phyloP scores from a whole-genome alignment of 1,140 invertebrate genomes.

The Caerostris darwini region DNA sequence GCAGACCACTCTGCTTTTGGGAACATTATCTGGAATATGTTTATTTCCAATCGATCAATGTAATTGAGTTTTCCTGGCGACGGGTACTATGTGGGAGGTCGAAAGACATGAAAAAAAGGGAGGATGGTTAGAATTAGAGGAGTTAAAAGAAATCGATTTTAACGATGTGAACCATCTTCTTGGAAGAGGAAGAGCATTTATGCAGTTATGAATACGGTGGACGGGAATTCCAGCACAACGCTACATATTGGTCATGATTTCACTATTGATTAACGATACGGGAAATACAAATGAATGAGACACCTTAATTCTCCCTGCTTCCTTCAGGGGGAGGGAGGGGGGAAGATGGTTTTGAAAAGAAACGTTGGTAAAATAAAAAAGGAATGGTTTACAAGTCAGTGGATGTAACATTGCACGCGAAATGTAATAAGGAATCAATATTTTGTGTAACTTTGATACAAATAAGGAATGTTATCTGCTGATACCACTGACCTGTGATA shows the following conservation, averaged over 20 bases:
- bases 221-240: not conserved
- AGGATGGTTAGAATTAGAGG: constrained; percentile 48
- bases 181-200: not conserved
- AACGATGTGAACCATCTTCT: not conserved
- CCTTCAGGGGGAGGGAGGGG: too few relatives aligned
- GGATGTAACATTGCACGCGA: not conserved
- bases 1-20: too few relatives aligned
- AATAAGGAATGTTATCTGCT: not conserved
- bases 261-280: constrained; percentile 53
- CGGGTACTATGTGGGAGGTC: not conserved
- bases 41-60: constrained; percentile 63
- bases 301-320: constrained; percentile 36
- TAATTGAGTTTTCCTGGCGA: constrained; percentile 73
- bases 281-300: constrained; percentile 29
- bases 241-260: constrained; percentile 29
- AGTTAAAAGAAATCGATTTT: constrained; percentile 59
- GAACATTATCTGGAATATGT: constrained; percentile 69
- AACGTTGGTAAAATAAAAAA: not conserved
- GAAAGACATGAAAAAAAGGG: not conserved
- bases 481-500: not conserved
- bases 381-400: not conserved
- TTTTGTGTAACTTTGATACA: not conserved
- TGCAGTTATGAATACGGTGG: constrained; percentile 42
- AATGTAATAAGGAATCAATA: not conserved
- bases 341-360: not conserved